A percentile compares a stretch with the other conserved stretches of the same genome.
These are phyloP conservation scores for Mixornis gularis DNA, from an alignment of 2,113 vertebrate genomes.

Conservation along the genomic window DNA sequence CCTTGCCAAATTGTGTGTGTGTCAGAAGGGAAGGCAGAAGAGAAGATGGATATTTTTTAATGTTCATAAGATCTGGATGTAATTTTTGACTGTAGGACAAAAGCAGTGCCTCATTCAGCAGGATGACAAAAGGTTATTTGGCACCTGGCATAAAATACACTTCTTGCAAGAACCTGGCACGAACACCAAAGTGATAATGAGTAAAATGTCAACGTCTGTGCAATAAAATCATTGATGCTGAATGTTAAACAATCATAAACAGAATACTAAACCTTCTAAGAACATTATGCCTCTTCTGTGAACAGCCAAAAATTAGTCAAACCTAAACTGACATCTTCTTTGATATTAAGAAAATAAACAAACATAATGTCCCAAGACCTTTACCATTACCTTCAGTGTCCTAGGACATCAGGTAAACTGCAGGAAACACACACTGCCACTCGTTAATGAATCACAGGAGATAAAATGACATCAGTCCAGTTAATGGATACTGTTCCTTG, in stretches of 20 bases:
- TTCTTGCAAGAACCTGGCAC: conserved; percentile 66
- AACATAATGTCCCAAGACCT: background rate
- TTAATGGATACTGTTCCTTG: conserved; percentile 49
- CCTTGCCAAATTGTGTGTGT: background rate
- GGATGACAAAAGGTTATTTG: conserved; percentile 74
- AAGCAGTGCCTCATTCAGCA: conserved; percentile 69
- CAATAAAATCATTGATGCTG: conserved; percentile 69
- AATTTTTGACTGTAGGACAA: conserved; percentile 67
- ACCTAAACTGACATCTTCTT: background rate
- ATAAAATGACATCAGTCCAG: conserved; percentile 59
- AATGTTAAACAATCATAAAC: conserved; percentile 71
- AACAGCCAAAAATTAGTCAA: conserved; percentile 11
- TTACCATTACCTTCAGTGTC: background rate
- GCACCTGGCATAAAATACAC: conserved; percentile 63
- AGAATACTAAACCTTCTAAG: conserved; percentile 57
- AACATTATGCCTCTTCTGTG: conserved; percentile 35
- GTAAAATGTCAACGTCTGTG: conserved; percentile 70
- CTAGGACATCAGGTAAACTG: conserved; percentile 38
- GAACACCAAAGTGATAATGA: conserved; percentile 66
- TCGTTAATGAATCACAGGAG: conserved; percentile 59
- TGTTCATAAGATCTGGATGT: conserved; percentile 37
- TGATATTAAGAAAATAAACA: conserved; percentile 6
- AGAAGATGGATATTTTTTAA: conserved; percentile 60
- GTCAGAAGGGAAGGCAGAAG: conserved; percentile 34
- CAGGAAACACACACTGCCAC: conserved; percentile 33